Percentiles rank a stretch among this genome's conserved stretches.
Conservation (phyloP, 2,888 invertebrate genomes). For the Alsophila aescularia region DNA sequence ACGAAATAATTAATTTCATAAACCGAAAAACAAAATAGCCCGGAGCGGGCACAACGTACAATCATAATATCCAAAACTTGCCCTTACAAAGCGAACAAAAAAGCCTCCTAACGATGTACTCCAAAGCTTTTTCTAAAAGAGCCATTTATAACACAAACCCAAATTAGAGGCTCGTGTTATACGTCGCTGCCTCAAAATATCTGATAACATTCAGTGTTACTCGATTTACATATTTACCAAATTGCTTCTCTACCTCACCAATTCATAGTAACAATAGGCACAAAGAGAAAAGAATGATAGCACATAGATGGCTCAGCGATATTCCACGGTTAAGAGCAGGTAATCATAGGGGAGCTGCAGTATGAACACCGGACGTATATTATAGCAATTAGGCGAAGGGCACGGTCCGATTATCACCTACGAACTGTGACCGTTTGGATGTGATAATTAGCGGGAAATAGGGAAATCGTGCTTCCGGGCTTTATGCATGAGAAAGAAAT, state of each 20-base stretch:
- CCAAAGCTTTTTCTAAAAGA: constrained; percentile 25
- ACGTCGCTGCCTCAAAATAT: constrained; percentile 55
- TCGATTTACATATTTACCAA: constrained; percentile 60
- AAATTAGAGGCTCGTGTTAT: constrained; percentile 43
- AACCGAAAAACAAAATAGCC: not conserved
- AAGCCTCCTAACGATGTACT: constrained; percentile 17
- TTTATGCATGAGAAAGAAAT: constrained; percentile 34
- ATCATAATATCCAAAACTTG: constrained; percentile 1
- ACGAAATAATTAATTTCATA: not conserved
- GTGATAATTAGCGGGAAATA: constrained; percentile 54
- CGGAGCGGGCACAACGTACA: constrained; percentile 10
- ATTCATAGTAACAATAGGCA: constrained; percentile 37
- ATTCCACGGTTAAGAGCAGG: constrained; percentile 44
- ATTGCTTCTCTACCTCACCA: constrained; percentile 35
- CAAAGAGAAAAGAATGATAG: constrained; percentile 27
- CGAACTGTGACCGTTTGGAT: constrained; percentile 34
- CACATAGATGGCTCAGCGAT: constrained; percentile 46
- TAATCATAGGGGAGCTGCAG: constrained; percentile 47
- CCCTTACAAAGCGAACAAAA: constrained; percentile 27
- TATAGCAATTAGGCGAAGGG: constrained; percentile 61
- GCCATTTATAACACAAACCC: constrained; percentile 38
- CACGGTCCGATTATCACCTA: constrained; percentile 45
- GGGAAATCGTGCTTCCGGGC: constrained; percentile 43
- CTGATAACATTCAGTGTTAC: constrained; percentile 57
- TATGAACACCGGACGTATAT: constrained; percentile 58